A percentile compares a stretch with the other conserved stretches of the same genome.
phyloP scores from a whole-genome alignment of 2,113 vertebrate genomes.

The Eptesicus fuscus region DNA sequence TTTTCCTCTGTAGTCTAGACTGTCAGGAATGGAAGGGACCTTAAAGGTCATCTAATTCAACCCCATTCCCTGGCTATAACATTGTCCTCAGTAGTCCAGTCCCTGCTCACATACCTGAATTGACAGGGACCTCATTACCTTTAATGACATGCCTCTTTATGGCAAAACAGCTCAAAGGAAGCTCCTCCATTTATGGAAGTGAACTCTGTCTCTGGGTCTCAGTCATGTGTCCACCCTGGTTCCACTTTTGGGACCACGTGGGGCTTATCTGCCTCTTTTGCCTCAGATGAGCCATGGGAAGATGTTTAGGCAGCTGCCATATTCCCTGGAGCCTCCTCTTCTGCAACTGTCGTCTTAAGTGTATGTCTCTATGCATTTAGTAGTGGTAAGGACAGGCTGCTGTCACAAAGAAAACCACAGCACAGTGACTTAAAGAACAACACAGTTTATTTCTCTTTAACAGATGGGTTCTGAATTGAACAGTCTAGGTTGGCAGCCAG shows the following conservation, averaged over 20 bases:
- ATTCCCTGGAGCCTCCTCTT: background rate
- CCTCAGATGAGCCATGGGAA: background rate
- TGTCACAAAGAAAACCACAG: background rate
- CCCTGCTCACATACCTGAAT: background rate
- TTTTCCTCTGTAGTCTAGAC: conserved; percentile 76
- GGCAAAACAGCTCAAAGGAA: background rate
- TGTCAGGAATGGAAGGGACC: conserved; percentile 40
- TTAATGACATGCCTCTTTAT: background rate
- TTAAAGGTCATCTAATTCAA: conserved; percentile 56
- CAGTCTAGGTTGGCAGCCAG: background rate
- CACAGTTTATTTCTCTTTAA: background rate
- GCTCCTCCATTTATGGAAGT: background rate
- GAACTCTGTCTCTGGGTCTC: background rate
- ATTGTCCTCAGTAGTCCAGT: background rate
- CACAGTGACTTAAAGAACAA: background rate
- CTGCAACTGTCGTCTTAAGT: background rate
- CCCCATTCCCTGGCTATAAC: background rate
- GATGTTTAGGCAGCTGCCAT: background rate
- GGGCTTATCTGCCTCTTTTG: background rate
- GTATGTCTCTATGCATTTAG: background rate
- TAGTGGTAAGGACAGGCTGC: background rate
- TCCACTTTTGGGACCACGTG: background rate
- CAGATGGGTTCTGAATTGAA: background rate
- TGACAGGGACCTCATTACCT: conserved; percentile 22
- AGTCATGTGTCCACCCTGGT: background rate